These are phyloP conservation scores for Oenanthe oenanthe DNA, from an alignment of 2,113 vertebrate species.

Conservation along the genomic window DNA sequence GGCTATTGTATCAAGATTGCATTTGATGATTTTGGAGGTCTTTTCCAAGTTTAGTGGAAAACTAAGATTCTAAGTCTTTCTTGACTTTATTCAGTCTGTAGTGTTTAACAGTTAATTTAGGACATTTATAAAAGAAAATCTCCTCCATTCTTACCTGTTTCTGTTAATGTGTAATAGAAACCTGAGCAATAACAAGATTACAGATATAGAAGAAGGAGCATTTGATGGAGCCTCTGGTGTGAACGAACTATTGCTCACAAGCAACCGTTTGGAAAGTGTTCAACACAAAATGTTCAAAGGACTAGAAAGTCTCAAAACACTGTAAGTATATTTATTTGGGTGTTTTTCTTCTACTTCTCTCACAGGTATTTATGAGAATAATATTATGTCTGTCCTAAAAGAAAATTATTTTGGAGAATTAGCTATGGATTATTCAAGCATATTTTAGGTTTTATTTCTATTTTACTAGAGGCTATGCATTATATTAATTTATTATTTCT, in stretches of 20 bases:
- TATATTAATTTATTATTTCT: neutral
- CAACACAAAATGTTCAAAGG: conserved; percentile 95
- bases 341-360: neutral
- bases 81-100: neutral
- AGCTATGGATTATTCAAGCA: neutral
- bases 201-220: conserved; percentile 96
- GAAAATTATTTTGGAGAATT: neutral
- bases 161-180: conserved; percentile 79
- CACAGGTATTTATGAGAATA: neutral
- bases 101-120: neutral
- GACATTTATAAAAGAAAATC: neutral
- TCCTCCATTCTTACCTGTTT: neutral
- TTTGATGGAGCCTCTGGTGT: conserved; percentile 95
- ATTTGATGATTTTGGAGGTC: neutral
- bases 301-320: conserved; percentile 90
- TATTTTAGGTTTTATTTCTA: neutral
- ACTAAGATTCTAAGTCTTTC: neutral
- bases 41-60: neutral
- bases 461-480: neutral
- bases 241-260: conserved; percentile 93
- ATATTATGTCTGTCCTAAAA: neutral
- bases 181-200: conserved; percentile 97
- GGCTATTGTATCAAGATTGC: neutral
- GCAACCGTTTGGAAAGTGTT: conserved; percentile 92
- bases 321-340: conserved; percentile 80